These are phyloP conservation scores for Falco concolor DNA, from an alignment of 2,797 vertebrate genomes.

Conservation along the genomic window DNA sequence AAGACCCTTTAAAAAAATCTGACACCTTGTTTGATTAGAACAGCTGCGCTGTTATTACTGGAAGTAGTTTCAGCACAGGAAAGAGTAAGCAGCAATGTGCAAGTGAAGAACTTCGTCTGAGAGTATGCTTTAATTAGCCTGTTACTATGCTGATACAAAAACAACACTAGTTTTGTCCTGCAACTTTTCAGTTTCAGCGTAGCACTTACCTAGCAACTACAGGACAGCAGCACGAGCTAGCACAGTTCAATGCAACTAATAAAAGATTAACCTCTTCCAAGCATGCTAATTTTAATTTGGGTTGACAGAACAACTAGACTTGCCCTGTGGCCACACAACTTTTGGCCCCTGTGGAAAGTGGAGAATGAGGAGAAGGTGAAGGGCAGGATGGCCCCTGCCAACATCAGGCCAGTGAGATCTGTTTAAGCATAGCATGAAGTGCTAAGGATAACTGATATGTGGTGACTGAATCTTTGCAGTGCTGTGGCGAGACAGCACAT, in stretches of 20 bases:
- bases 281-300: neutral
- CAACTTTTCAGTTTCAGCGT: neutral
- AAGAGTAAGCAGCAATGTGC: neutral
- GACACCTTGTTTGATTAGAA: neutral
- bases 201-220: neutral
- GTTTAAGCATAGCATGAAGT: neutral
- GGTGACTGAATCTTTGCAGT: neutral
- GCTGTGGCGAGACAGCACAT: neutral
- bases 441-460: neutral
- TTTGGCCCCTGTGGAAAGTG: neutral
- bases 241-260: neutral
- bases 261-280: neutral
- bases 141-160: neutral
- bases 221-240: neutral
- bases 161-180: neutral
- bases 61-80: neutral
- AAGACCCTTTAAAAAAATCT: neutral
- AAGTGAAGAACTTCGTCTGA: neutral
- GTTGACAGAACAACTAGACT: neutral
- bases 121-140: neutral
- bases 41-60: neutral
- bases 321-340: neutral
- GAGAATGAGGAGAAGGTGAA: neutral
- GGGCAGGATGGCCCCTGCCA: neutral
- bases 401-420: neutral